phyloP scores from a whole-genome alignment of 2,797 vertebrate species.

The Hippopotamyrus pictus region DNA sequence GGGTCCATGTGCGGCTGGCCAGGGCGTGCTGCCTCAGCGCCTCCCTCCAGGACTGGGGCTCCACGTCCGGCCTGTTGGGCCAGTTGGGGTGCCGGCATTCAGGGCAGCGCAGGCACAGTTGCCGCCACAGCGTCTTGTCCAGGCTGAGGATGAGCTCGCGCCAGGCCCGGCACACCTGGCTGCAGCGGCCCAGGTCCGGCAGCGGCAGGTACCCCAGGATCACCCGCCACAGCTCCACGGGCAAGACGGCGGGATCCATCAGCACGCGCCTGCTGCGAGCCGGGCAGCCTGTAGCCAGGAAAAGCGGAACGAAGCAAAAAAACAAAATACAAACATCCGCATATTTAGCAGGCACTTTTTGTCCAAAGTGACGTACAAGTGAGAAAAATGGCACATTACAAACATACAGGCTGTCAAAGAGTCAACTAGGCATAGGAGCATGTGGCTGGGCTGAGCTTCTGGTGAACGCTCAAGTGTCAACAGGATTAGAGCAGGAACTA shows the following conservation, averaged over 20 bases:
- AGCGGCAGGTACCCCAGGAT: conserved; percentile 76
- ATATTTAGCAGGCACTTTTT: neutral
- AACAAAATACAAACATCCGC: neutral
- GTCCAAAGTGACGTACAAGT: neutral
- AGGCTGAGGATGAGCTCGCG: conserved; percentile 78
- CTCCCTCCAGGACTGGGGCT: conserved; percentile 77
- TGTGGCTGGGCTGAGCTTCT: neutral
- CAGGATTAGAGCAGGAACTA: neutral
- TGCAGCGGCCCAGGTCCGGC: conserved; percentile 79
- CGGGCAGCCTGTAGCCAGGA: neutral
- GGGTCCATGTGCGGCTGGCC: conserved; percentile 77
- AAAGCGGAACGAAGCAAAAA: neutral
- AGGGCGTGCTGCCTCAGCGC: conserved; percentile 75
- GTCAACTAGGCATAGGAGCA: neutral
- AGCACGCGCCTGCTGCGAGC: neutral
- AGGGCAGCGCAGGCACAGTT: conserved; percentile 71
- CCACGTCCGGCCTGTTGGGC: conserved; percentile 71
- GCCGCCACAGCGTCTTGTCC: conserved; percentile 84
- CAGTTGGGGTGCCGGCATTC: conserved; percentile 83
- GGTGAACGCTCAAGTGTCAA: neutral
- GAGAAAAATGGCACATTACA: neutral
- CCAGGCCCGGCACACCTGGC: conserved; percentile 80
- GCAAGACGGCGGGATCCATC: conserved; percentile 71
- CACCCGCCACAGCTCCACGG: conserved; percentile 77
- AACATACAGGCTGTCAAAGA: neutral